These are phyloP conservation scores for Gnatocerus cornutus DNA, from an alignment of 2,888 invertebrate genomes.

Conservation along the genomic window DNA sequence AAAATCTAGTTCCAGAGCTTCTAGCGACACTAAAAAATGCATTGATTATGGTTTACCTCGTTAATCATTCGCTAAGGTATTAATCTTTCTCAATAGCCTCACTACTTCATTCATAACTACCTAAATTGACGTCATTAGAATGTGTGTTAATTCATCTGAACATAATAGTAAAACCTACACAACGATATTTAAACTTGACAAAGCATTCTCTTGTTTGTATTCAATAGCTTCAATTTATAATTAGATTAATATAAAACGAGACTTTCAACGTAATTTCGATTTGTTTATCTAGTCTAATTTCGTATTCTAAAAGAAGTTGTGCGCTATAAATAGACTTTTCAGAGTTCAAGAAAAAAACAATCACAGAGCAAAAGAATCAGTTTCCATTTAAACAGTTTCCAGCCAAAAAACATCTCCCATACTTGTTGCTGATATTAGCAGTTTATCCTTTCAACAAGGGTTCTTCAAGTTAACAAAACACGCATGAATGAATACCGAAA, in stretches of 20 bases:
- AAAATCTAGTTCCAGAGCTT: too few species aligned
- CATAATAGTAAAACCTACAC: neutral
- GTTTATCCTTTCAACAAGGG: conserved; percentile 12
- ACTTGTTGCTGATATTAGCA: conserved; percentile 19
- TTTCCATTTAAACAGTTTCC: conserved; percentile 15
- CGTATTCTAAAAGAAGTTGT: too few species aligned
- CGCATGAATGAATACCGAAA: conserved; percentile 17
- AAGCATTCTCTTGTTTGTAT: too few species aligned
- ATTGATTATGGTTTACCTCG: too few species aligned
- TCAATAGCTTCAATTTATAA: too few species aligned
- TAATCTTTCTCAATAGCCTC: neutral
- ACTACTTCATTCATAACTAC: conserved; percentile 5
- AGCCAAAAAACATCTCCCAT: conserved; percentile 6
- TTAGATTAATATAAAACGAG: too few species aligned
- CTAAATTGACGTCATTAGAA: neutral
- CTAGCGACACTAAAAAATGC: too few species aligned
- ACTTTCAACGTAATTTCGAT: too few species aligned
- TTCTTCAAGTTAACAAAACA: conserved; percentile 21
- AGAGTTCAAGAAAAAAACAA: neutral
- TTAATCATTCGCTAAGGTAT: neutral
- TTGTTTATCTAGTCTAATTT: too few species aligned
- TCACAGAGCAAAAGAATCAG: conserved; percentile 5
- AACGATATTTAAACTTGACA: too few species aligned
- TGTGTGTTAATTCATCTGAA: neutral
- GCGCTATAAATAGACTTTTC: too few species aligned